These are phyloP conservation scores for Hippocampus mohnikei DNA, from an alignment of 2,113 vertebrate species.

Conservation along the genomic window DNA sequence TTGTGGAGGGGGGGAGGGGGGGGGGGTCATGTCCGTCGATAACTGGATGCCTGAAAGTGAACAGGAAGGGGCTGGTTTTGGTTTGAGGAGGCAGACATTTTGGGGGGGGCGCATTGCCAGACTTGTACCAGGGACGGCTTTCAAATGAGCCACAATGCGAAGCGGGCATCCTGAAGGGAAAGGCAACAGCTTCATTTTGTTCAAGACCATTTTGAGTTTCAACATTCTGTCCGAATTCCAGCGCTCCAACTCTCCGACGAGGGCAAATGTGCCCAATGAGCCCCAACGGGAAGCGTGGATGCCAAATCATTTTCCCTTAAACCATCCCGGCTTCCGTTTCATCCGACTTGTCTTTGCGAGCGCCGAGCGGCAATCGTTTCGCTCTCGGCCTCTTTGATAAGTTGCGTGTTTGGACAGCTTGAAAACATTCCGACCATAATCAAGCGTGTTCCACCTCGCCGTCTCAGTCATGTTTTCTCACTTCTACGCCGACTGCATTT, in stretches of 20 bases:
- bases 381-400: conserved; percentile 1
- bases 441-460: conserved; percentile 20
- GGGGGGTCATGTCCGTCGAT: no score
- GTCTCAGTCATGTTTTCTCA: conserved; percentile 6
- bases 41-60: not conserved
- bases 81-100: not conserved
- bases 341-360: not conserved
- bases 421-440: conserved; percentile 26
- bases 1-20: not conserved
- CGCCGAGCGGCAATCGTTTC: not conserved
- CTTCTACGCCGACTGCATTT: conserved; percentile 12
- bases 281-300: not conserved
- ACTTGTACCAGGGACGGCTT: no score
- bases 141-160: no score
- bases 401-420: conserved; percentile 22
- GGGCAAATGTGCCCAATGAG: no score
- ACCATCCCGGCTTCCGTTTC: not conserved
- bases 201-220: no score
- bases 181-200: no score
- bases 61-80: not conserved
- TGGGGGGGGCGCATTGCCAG: no score
- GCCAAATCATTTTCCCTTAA: not conserved
- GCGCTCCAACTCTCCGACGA: no score
- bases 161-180: no score
- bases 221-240: no score